phyloP scores from a whole-genome alignment of 2,888 invertebrate genomes.

The Herminia tarsipennalis region DNA sequence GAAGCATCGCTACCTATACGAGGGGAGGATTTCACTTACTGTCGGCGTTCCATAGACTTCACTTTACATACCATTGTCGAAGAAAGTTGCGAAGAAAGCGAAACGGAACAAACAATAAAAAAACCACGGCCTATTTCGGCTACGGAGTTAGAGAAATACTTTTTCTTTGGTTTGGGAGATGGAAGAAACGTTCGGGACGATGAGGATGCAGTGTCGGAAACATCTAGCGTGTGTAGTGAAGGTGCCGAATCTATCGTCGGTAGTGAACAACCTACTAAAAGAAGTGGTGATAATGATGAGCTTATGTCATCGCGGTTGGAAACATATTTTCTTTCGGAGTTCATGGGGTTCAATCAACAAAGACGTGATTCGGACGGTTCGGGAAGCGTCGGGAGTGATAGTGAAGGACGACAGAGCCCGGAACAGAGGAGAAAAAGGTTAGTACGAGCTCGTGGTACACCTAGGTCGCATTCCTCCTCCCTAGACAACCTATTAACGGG shows the following conservation, averaged over 20 bases:
- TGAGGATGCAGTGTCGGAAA: slow-evolving; percentile 91
- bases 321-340: slow-evolving; percentile 95
- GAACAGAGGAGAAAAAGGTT: slow-evolving; percentile 93
- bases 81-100: slow-evolving; percentile 97
- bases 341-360: slow-evolving; percentile 92
- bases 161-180: slow-evolving; percentile 94
- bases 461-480: slow-evolving; percentile 93
- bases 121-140: slow-evolving; percentile 90
- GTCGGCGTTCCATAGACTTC: slow-evolving; percentile 93
- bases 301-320: slow-evolving; percentile 94
- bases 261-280: slow-evolving; percentile 83
- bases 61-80: slow-evolving; percentile 97
- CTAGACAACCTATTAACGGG: slow-evolving; percentile 91
- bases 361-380: slow-evolving; percentile 93
- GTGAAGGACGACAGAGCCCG: slow-evolving; percentile 95
- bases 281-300: slow-evolving; percentile 88
- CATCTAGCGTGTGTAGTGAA: slow-evolving; percentile 94
- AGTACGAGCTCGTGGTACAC: slow-evolving; percentile 93
- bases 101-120: slow-evolving; percentile 88
- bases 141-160: slow-evolving; percentile 95
- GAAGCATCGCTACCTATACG: slow-evolving; percentile 89
- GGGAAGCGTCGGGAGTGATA: slow-evolving; percentile 95
- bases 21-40: slow-evolving; percentile 93
- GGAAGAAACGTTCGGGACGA: slow-evolving; percentile 85
- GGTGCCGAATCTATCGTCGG: slow-evolving; percentile 90